Evolutionary conservation across 1,140 invertebrate genomes (phyloP).

Genomic region (Megathymus violae): DNA sequence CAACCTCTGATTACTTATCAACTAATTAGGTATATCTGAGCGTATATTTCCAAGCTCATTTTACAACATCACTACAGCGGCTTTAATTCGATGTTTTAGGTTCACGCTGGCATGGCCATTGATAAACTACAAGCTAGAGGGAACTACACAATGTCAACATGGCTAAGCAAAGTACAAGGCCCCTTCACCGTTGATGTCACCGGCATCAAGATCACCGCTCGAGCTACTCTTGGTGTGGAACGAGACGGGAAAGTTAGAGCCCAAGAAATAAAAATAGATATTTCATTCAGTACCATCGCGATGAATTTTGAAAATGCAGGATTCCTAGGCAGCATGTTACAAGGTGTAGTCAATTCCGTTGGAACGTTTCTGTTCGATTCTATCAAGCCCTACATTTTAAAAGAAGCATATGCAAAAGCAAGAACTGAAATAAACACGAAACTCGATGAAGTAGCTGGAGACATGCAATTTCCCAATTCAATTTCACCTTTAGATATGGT

Average conservation of each 20-base stretch:
- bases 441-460: conserved; percentile 87
- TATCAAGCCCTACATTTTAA: conserved; percentile 92
- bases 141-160: conserved; percentile 89
- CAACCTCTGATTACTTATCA: no score
- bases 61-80: no score
- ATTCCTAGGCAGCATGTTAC: conserved; percentile 89
- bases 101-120: conserved; percentile 87
- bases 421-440: conserved; percentile 87
- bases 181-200: conserved; percentile 90
- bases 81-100: conserved; percentile 79
- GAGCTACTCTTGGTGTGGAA: conserved; percentile 88
- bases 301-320: conserved; percentile 93
- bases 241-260: conserved; percentile 89
- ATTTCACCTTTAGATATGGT: conserved; percentile 93
- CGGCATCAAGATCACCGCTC: conserved; percentile 87
- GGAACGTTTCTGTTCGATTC: conserved; percentile 93
- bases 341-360: conserved; percentile 91
- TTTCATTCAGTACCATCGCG: conserved; percentile 89
- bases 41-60: no score
- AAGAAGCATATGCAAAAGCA: conserved; percentile 89
- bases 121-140: conserved; percentile 88
- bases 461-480: conserved; percentile 91
- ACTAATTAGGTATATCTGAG: no score
- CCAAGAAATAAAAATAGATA: conserved; percentile 91
- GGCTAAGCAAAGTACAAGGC: conserved; percentile 88